These are phyloP conservation scores for Oryzias celebensis DNA, from an alignment of 2,113 vertebrate species.

Conservation along the genomic window DNA sequence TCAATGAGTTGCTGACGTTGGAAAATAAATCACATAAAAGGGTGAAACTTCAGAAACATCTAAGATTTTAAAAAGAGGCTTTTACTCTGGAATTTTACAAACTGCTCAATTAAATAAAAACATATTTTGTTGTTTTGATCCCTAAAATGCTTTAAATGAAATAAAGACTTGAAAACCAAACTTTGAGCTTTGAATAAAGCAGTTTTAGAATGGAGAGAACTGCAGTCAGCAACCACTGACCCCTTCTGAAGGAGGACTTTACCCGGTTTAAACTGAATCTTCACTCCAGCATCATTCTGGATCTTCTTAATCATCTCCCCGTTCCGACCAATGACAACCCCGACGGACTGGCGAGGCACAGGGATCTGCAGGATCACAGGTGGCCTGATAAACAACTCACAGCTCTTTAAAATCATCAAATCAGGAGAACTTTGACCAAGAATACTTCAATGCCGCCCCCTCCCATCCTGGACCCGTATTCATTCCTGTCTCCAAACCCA, in stretches of 20 bases:
- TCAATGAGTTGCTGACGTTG: too few species aligned
- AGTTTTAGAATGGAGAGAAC: too few species aligned
- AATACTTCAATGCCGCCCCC: conserved; percentile 76
- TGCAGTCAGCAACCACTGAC: too few species aligned
- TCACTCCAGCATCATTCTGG: conserved; percentile 89
- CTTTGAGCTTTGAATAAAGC: too few species aligned
- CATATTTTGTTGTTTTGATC: too few species aligned
- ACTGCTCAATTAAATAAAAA: too few species aligned
- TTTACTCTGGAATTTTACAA: too few species aligned
- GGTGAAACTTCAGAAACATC: too few species aligned
- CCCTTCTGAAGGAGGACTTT: background rate
- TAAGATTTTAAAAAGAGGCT: too few species aligned
- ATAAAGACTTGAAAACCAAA: too few species aligned
- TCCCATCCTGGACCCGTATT: conserved; percentile 84
- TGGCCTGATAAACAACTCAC: background rate
- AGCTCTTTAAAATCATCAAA: background rate
- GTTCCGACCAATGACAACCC: conserved; percentile 88
- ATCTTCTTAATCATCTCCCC: conserved; percentile 97
- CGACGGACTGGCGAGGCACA: conserved; percentile 89
- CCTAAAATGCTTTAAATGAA: too few species aligned
- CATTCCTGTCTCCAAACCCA: conserved; percentile 84
- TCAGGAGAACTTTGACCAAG: background rate
- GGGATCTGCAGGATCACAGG: conserved; percentile 75
- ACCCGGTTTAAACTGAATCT: conserved; percentile 96
- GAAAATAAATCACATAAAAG: too few species aligned